These are phyloP conservation scores for Corbicula japonica DNA, from an alignment of 2,888 invertebrate genomes.

Conservation along the genomic window DNA sequence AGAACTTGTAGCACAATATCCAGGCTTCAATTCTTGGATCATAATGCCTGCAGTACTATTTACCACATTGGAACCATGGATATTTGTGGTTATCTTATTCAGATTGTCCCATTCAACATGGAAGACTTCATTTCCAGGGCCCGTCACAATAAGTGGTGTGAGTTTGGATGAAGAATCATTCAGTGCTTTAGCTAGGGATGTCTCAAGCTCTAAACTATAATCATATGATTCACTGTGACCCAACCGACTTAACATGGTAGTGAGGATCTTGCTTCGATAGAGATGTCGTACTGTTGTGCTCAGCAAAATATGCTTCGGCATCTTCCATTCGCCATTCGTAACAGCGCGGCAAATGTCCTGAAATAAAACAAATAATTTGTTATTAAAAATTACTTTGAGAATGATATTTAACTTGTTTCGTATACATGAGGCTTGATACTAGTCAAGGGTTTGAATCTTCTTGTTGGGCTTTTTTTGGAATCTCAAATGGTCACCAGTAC, in stretches of 20 bases:
- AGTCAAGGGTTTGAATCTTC: constrained; percentile 2
- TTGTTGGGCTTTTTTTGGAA: constrained; percentile 24
- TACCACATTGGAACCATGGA: constrained; percentile 13
- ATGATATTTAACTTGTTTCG: no score
- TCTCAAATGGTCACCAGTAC: no score
- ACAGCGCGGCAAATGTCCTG: constrained; percentile 65
- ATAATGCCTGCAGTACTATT: constrained; percentile 3
- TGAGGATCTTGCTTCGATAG: not conserved
- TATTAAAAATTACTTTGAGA: no score
- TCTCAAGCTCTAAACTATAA: constrained; percentile 13
- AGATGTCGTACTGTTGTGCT: constrained; percentile 5
- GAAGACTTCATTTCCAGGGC: constrained; percentile 3
- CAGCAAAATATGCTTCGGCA: not conserved
- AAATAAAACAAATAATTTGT: no score
- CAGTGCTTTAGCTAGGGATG: not conserved
- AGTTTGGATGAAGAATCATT: not conserved
- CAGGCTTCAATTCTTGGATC: constrained; percentile 6
- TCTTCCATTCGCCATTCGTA: constrained; percentile 56
- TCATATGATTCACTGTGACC: constrained; percentile 14
- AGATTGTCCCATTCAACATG: constrained; percentile 22
- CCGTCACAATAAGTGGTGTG: constrained; percentile 5
- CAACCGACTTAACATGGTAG: not conserved
- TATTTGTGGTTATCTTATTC: constrained; percentile 17
- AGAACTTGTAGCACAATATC: not conserved
- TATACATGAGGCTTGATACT: no score